These are phyloP conservation scores for Globicephala melas DNA, from an alignment of 2,113 vertebrate species.

Conservation along the genomic window DNA sequence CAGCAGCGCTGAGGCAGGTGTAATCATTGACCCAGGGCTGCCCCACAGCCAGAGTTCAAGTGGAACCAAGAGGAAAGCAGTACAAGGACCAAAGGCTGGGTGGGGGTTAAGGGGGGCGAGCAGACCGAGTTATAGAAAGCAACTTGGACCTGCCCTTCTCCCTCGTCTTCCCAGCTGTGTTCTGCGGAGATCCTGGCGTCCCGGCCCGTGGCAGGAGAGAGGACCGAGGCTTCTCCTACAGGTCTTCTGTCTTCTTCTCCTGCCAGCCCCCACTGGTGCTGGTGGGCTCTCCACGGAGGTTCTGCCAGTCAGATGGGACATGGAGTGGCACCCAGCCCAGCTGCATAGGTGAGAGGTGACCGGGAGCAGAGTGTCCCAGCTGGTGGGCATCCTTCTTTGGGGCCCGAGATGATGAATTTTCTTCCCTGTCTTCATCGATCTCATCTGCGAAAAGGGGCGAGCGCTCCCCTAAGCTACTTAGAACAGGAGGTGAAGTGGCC, in stretches of 20 bases:
- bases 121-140: neutral
- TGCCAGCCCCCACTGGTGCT: constrained; percentile 91
- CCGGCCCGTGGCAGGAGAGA: constrained; percentile 92
- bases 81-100: neutral
- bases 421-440: neutral
- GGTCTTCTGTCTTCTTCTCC: constrained; percentile 94
- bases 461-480: neutral
- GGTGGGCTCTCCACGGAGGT: constrained; percentile 92
- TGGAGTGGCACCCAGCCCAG: constrained; percentile 98
- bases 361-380: neutral
- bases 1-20: rapidly evolving
- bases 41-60: neutral
- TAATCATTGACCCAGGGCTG: rapidly evolving
- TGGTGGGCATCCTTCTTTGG: neutral
- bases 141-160: neutral
- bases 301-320: constrained; percentile 95
- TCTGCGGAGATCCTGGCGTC: constrained; percentile 95
- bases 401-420: neutral
- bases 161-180: constrained; percentile 87
- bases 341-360: constrained; percentile 90
- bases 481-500: neutral
- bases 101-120: rapidly evolving
- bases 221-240: constrained; percentile 95
- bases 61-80: neutral
- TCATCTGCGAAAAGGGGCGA: neutral